These are phyloP conservation scores for Phania funesta DNA, from an alignment of 2,888 invertebrate genomes.

Conservation along the genomic window DNA sequence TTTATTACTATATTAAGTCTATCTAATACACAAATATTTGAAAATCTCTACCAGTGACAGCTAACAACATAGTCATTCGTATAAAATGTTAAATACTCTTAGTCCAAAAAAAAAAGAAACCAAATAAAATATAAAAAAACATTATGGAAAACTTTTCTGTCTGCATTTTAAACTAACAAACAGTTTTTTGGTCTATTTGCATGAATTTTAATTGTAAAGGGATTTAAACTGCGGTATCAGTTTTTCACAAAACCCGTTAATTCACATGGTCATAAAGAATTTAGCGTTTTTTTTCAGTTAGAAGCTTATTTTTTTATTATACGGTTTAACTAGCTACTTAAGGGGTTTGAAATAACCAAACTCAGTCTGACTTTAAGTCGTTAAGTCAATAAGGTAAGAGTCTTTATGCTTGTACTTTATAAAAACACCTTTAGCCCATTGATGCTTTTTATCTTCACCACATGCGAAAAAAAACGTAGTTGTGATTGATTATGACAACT, in stretches of 20 bases:
- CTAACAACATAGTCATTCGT: slow-evolving; percentile 13
- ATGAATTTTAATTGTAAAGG: slow-evolving; percentile 6
- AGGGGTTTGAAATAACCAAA: too few species aligned
- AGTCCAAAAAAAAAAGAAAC: slow-evolving; percentile 11
- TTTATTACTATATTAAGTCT: background rate
- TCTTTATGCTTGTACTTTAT: too few species aligned
- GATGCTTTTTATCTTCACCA: too few species aligned
- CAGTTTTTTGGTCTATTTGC: slow-evolving; percentile 10
- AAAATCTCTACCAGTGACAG: slow-evolving; percentile 21
- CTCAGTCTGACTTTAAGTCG: too few species aligned
- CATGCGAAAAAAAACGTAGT: too few species aligned
- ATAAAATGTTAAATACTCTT: background rate
- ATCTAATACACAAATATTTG: slow-evolving; percentile 30
- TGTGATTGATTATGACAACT: too few species aligned
- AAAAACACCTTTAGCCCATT: too few species aligned
- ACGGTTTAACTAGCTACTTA: too few species aligned
- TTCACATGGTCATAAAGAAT: background rate
- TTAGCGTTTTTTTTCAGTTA: too few species aligned
- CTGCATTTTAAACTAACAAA: slow-evolving; percentile 50
- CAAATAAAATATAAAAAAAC: slow-evolving; percentile 7
- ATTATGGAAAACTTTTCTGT: slow-evolving; percentile 15
- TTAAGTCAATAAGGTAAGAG: too few species aligned
- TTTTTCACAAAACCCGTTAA: slow-evolving; percentile 1
- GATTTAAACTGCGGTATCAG: slow-evolving; percentile 23
- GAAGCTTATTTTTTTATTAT: too few species aligned